Evolutionary conservation across 2,888 invertebrate genomes (phyloP).

Genomic region (Chironomus tentans): DNA sequence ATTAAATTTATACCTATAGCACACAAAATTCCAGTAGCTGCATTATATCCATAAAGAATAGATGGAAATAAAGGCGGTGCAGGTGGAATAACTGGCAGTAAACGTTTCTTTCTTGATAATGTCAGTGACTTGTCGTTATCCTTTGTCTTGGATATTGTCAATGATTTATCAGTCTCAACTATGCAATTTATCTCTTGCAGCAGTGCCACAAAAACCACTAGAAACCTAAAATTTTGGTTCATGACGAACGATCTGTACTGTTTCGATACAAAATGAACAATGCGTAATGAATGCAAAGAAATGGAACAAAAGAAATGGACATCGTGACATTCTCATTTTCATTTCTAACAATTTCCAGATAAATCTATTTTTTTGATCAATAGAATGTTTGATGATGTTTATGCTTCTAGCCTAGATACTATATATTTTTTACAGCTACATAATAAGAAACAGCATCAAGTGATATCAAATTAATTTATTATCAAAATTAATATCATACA

Average conservation of each 20-base stretch:
- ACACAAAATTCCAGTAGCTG: conserved; percentile 20
- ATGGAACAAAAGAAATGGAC: not conserved
- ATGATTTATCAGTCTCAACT: too few species aligned
- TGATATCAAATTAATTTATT: too few species aligned
- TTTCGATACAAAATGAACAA: not conserved
- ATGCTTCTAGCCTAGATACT: not conserved
- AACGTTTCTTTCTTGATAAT: not conserved
- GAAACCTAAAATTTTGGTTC: not conserved
- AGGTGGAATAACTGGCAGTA: not conserved
- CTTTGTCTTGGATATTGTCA: too few species aligned
- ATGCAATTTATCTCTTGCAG: not conserved
- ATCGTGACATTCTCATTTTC: not conserved
- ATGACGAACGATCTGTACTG: not conserved
- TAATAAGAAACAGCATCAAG: too few species aligned
- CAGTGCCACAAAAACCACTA: not conserved
- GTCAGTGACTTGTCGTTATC: not conserved
- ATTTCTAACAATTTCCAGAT: too few species aligned
- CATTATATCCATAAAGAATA: not conserved
- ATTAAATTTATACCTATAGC: not conserved
- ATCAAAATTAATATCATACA: not conserved
- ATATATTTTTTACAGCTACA: too few species aligned
- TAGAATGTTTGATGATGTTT: not conserved
- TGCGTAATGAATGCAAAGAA: not conserved
- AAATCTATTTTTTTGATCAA: too few species aligned
- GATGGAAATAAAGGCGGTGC: not conserved